phyloP scores from a whole-genome alignment of 2,797 vertebrate genomes.

The Novumbra hubbsi region DNA sequence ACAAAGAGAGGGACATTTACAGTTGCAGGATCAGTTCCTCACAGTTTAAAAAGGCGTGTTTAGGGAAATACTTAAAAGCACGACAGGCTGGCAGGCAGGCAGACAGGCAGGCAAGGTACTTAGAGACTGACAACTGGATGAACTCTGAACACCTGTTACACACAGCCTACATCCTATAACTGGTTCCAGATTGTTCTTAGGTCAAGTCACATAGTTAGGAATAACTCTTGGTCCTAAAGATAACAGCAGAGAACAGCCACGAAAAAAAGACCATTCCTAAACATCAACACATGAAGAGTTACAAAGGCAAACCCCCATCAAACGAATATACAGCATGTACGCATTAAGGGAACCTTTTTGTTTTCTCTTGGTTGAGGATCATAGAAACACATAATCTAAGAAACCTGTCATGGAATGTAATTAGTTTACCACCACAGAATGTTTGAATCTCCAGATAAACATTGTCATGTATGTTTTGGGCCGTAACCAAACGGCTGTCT shows the following conservation, averaged over 20 bases:
- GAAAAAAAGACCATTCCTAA: slow-evolving; percentile 10
- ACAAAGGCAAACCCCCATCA: slow-evolving; percentile 10
- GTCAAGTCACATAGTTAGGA: neutral
- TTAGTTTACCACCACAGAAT: neutral
- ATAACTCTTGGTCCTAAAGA: slow-evolving; percentile 1
- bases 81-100: slow-evolving; percentile 51
- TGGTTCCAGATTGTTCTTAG: neutral
- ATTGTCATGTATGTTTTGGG: neutral
- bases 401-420: neutral
- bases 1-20: slow-evolving; percentile 54
- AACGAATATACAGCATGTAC: neutral
- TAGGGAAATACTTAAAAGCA: slow-evolving; percentile 53
- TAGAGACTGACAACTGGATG: slow-evolving; percentile 10
- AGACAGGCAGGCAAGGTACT: slow-evolving; percentile 5
- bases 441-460: slow-evolving; percentile 22
- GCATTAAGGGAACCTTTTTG: slow-evolving; percentile 23
- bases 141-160: slow-evolving; percentile 3
- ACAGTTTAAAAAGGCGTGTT: slow-evolving; percentile 46
- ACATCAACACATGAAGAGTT: slow-evolving; percentile 11
- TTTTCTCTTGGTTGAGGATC: neutral
- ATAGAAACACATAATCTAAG: neutral
- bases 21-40: slow-evolving; percentile 46
- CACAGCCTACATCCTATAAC: neutral
- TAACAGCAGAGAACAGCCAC: slow-evolving; percentile 8
- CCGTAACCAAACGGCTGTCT: neutral